Evolutionary conservation across 2,797 vertebrate genomes (phyloP).

Genomic region (Tapirus indicus): DNA sequence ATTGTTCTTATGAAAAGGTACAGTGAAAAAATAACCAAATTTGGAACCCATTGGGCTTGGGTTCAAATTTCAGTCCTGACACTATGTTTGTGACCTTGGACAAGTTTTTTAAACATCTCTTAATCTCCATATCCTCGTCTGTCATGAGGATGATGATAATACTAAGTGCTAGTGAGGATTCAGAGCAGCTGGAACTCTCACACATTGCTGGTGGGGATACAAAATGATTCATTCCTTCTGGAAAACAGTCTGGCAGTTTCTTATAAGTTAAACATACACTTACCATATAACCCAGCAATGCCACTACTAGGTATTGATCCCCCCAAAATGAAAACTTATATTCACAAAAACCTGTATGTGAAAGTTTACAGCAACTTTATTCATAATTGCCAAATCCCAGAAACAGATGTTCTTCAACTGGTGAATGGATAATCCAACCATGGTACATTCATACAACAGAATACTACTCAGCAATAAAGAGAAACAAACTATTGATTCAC

Average conservation of each 20-base stretch:
- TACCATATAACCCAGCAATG: background rate
- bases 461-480: background rate
- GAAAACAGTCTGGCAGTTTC: background rate
- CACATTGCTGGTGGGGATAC: background rate
- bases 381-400: background rate
- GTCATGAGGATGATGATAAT: background rate
- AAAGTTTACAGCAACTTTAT: background rate
- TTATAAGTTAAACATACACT: background rate
- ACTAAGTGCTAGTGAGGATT: background rate
- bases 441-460: background rate
- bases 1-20: background rate
- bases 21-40: background rate
- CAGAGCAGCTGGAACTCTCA: background rate
- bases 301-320: background rate
- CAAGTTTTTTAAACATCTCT: background rate
- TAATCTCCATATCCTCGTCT: background rate
- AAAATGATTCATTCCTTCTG: background rate
- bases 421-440: background rate
- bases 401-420: background rate
- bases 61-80: background rate
- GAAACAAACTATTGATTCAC: background rate
- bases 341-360: background rate
- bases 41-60: background rate
- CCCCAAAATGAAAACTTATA: background rate
- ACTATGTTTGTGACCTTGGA: background rate